Evolutionary conservation across 1,140 invertebrate genomes (phyloP), one percentile per base, ranked within the genome.

Genomic region (Apis florea): DNA sequence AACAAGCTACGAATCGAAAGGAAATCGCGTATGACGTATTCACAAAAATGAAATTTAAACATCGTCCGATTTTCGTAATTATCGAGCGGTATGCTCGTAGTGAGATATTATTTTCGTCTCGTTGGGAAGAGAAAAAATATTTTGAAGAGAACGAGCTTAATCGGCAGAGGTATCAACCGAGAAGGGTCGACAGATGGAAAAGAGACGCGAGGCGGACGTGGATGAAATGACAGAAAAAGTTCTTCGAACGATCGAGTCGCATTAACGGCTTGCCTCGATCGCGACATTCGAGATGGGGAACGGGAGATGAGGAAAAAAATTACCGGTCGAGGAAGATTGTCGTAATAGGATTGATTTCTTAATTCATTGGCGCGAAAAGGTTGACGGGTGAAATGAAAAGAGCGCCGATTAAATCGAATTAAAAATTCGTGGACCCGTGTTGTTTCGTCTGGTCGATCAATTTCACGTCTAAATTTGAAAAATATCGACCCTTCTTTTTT

Each of bases 81-180:
- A 66, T 76, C 53, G 31, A 64, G 24, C 24, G 31, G 47, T 54
- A 40, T 54, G 21, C 12, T 5, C 31, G 15, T 76, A 66, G 66
- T 40, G 61, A 54, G 61, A 31, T 47, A 76, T 76, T 66, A 66
- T 66, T 76, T 76, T 40, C 49, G 49, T 54, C 51, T 6, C 31
- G 31, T 40, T 40, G 31, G 31, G 15, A 2, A 8, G 13, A 24
- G 17, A 10, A 47, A 13, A 11, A 12, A 24, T 59, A 74, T 74
- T 74, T 74, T 59, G 40, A 56, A n/a, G 5, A 24, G 11, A 13
- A 51, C n/a, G 72, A 51, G 49, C 21, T 74, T 13, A 59, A 66
- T 66, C 73, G 73, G 66, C 64, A 24, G 24, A 19, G 26, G 54
- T 72, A 56, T 72, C n/a, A n/a, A n/a, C n/a, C 24, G 47, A 53